phyloP scores from a whole-genome alignment of 1,140 invertebrate genomes.

The Melanaphis sacchari region DNA sequence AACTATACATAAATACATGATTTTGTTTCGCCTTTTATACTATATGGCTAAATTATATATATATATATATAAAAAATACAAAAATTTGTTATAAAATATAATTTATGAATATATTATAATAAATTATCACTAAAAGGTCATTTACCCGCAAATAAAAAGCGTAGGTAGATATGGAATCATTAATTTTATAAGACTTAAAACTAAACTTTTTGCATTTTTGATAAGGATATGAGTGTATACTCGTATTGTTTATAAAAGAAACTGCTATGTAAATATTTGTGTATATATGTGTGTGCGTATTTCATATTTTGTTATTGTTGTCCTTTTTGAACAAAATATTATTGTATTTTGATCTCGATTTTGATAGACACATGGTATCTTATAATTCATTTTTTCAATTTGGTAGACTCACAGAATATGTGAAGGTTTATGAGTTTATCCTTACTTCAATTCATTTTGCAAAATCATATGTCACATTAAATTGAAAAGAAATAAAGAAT shows the following conservation, averaged over 20 bases:
- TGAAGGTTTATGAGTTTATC: neutral
- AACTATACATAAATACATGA: no score
- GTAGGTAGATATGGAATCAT: neutral
- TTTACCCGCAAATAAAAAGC: neutral
- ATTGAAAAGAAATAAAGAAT: neutral
- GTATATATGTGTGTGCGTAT: neutral
- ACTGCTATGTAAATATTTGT: neutral
- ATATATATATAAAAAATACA: neutral
- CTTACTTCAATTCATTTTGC: neutral
- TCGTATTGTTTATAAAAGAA: neutral
- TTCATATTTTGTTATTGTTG: neutral
- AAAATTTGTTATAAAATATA: neutral
- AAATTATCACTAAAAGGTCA: neutral
- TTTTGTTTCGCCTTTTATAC: neutral
- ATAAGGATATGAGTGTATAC: no score
- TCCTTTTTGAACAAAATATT: neutral
- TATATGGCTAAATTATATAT: neutral
- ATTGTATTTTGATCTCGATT: neutral
- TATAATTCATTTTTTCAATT: constrained; percentile 8
- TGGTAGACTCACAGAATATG: neutral
- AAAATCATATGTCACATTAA: neutral
- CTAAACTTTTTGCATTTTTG: no score
- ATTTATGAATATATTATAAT: neutral
- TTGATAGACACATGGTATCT: neutral
- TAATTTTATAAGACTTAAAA: neutral